A percentile compares a stretch with the other conserved stretches of the same genome.
These are phyloP conservation scores for Chrysochloris asiatica DNA, from an alignment of 2,113 vertebrate species.

Conservation along the genomic window DNA sequence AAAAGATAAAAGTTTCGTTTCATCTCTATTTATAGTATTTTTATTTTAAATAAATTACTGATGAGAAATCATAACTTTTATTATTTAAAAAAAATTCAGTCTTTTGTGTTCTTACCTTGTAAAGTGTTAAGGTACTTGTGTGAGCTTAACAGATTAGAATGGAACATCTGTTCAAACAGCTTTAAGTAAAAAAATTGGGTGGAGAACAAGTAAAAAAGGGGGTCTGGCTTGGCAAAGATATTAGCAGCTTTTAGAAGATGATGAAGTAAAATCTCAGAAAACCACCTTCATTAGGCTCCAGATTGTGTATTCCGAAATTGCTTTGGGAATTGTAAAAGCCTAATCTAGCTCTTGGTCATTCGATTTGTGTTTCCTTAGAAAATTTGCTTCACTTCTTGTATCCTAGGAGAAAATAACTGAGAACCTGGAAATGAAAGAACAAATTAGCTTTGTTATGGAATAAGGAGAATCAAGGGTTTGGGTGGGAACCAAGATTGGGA, in stretches of 20 bases:
- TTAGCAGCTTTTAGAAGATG: neutral
- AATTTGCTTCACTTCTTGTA: neutral
- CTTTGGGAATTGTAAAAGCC: neutral
- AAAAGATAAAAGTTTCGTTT: neutral
- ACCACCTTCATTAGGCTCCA: neutral
- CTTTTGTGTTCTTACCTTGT: neutral
- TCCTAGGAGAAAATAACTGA: neutral
- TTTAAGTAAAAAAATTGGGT: neutral
- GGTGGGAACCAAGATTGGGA: neutral
- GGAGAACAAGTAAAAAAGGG: neutral
- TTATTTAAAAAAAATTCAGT: constrained; percentile 8
- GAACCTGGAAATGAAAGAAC: neutral
- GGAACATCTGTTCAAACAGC: neutral
- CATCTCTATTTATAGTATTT: too few relatives aligned
- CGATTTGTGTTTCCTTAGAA: constrained; percentile 12
- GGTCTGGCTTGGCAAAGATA: neutral
- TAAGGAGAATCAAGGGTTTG: neutral
- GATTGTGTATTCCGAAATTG: neutral
- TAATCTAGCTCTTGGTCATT: neutral
- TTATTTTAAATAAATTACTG: too few relatives aligned
- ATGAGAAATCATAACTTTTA: neutral
- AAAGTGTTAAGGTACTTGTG: constrained; percentile 2
- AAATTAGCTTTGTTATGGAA: constrained; percentile 12
- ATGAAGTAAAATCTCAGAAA: constrained; percentile 1
- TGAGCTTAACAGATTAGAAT: constrained; percentile 11